Evolutionary conservation across 2,797 vertebrate species (phyloP), one percentile per base, ranked within the genome.

Genomic region (Limnodromus scolopaceus): DNA sequence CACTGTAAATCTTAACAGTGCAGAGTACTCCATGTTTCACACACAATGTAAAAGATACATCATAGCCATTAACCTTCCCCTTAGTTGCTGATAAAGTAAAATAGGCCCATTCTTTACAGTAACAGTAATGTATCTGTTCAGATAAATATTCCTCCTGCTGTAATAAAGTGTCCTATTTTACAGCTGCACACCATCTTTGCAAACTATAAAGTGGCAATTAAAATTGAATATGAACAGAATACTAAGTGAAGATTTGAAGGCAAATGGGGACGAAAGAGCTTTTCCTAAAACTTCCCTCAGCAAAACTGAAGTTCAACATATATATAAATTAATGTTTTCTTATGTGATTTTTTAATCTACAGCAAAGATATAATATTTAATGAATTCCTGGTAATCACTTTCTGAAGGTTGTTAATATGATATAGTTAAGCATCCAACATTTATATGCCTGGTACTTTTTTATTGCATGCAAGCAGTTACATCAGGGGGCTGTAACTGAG

Each of bases 81-180:
- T 97, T 93, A 95, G 88, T 84, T 97, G 97, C 96, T 97, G 97
- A 98, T 98, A 97, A 98, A 98, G 94, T 97, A 97, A 98, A 98
- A 97, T 87, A 88, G 91, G 64, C 60, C 87, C 80, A 97, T 98
- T 98, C 95, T 98, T 98, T 98, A 97, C 84, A 96, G 89, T 96
- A 97, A 97, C 95, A 96, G 85, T 95, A 96, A 96, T 63, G 85
- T 92, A 96, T 97, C 89, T 98, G 95, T 96, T 98, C 94, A 98
- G 95, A 98, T 94, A 97, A 97, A 98, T 97, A 97, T 93, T 95
- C 92, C 57, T 97, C 87, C 96, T 93, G 77, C 81, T 97, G 88
- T 91, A 97, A 90, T 96, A 96, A 98, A 98, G 75, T 51, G 48
- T 81, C 92, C 84, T 75, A 90, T 97, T 98, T 97, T 96, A 97